phyloP scores from a whole-genome alignment of 2,888 invertebrate species.

The Cerceris rybyensis region DNA sequence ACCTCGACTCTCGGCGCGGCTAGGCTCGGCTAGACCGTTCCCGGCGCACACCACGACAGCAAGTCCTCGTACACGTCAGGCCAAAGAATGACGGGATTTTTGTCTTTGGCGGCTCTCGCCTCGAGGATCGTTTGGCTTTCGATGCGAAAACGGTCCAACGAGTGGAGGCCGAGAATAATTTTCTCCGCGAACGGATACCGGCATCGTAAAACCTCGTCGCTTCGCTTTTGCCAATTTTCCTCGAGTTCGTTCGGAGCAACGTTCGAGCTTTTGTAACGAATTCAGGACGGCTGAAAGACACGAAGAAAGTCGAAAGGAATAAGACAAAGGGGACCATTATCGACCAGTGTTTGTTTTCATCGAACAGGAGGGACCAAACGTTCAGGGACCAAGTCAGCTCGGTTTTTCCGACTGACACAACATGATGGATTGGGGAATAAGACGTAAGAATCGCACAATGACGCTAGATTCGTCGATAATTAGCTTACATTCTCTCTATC shows the following conservation, averaged over 20 bases:
- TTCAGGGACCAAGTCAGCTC: conserved; percentile 22
- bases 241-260: neutral
- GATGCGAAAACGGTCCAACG: too few relatives aligned
- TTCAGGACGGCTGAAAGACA: neutral
- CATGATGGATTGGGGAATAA: conserved; percentile 90
- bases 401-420: conserved; percentile 68
- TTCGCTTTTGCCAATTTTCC: too few relatives aligned
- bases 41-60: too few relatives aligned
- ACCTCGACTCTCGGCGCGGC: too few relatives aligned
- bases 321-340: conserved; percentile 3
- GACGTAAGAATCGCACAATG: conserved; percentile 84
- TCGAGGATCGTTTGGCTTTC: too few relatives aligned
- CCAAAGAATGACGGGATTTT: too few relatives aligned
- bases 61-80: too few relatives aligned
- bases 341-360: neutral
- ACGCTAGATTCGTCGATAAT: conserved; percentile 58
- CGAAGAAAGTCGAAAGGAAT: neutral
- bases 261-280: neutral
- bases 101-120: too few relatives aligned
- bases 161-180: too few relatives aligned
- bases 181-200: too few relatives aligned
- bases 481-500: neutral
- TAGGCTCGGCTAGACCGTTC: too few relatives aligned
- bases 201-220: too few relatives aligned
- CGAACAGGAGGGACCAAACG: conserved; percentile 20